Evolutionary conservation across 2,797 vertebrate species (phyloP).

Genomic region (Sternarchorhynchus goeldii): DNA sequence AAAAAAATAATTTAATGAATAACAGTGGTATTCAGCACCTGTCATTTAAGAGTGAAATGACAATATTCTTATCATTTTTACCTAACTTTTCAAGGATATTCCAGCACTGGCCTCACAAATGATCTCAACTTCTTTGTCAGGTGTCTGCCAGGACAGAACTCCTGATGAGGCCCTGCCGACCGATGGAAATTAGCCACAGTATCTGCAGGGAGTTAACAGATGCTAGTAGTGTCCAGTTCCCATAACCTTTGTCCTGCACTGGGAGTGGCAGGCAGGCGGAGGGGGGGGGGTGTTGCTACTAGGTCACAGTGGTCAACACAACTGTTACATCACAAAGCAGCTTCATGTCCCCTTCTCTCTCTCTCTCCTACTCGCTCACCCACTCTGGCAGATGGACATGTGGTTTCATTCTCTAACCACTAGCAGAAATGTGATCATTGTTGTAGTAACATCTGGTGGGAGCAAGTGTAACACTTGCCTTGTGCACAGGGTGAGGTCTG

Average conservation of each 20-base stretch:
- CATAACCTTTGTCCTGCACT: constrained; percentile 35
- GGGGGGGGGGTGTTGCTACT: not conserved
- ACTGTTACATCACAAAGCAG: constrained; percentile 55
- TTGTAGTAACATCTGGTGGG: constrained; percentile 14
- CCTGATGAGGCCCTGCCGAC: not conserved
- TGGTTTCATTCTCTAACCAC: constrained; percentile 8
- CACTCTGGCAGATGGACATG: constrained; percentile 24
- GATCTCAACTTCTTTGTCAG: no score
- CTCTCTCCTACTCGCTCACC: not conserved
- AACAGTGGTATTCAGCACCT: no score
- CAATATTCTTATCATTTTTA: no score
- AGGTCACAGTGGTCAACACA: constrained; percentile 40
- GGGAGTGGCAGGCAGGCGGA: constrained; percentile 19
- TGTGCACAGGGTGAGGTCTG: not conserved
- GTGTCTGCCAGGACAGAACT: not conserved
- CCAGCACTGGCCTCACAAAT: no score
- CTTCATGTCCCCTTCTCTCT: not conserved
- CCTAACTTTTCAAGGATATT: no score
- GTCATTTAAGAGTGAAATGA: no score
- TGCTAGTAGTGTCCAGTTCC: constrained; percentile 16
- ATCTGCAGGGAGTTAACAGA: not conserved
- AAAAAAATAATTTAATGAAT: no score
- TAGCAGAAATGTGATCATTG: not conserved
- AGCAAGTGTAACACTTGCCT: not conserved
- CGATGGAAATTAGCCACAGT: not conserved